Evolutionary conservation across 2,113 vertebrate genomes (phyloP).

Genomic region (Sclerurus mexicanus): DNA sequence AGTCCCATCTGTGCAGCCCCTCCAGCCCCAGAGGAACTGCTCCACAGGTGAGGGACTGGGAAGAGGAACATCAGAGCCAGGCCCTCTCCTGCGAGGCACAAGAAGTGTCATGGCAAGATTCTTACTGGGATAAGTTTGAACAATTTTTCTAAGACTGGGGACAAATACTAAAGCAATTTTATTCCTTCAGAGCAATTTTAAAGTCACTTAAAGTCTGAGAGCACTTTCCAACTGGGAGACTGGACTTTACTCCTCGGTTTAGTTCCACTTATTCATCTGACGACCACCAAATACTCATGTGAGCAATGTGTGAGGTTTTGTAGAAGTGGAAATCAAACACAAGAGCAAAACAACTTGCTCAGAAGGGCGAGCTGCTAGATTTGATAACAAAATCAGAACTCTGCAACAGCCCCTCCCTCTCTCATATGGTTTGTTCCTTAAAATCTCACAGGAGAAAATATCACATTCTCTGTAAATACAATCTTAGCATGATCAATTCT

Average conservation of each 20-base stretch:
- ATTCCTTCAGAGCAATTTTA: not conserved
- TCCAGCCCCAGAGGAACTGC: not conserved
- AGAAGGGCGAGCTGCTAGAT: not conserved
- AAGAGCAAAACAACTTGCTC: conserved; percentile 2
- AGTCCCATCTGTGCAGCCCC: not conserved
- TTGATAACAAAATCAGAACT: not conserved
- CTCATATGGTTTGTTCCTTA: not conserved
- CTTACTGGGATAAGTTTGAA: not conserved
- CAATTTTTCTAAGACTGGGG: not conserved
- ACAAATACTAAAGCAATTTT: not conserved
- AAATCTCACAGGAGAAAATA: not conserved
- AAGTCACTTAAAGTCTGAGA: not conserved
- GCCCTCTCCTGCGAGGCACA: not conserved
- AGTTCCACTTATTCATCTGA: not conserved
- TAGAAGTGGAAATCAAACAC: not conserved
- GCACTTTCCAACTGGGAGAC: not conserved
- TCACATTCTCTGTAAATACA: not conserved
- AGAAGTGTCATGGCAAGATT: not conserved
- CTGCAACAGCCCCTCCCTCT: not conserved
- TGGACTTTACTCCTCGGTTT: not conserved
- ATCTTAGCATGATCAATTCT: not conserved
- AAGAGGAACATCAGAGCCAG: not conserved
- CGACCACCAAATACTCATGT: not conserved
- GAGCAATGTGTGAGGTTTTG: not conserved
- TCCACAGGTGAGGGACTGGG: not conserved